These are phyloP conservation scores for Sitophilus oryzae DNA, from an alignment of 1,140 invertebrate species.

Conservation along the genomic window DNA sequence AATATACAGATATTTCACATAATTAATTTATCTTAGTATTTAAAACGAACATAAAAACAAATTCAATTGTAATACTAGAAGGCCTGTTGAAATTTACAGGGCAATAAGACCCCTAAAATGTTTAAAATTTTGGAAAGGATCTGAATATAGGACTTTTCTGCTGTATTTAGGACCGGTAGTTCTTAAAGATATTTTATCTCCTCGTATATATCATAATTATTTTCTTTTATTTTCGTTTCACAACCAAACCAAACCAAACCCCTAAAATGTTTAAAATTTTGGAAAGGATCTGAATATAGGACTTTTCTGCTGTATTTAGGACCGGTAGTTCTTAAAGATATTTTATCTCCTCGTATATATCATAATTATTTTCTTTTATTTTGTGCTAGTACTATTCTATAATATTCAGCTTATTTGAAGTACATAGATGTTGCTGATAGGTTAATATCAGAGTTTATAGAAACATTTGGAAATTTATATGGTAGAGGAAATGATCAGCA, in stretches of 20 bases:
- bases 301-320: conserved; percentile 23
- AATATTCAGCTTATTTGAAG: neutral
- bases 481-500: conserved; percentile 7
- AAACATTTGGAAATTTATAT: too few species aligned
- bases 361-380: conserved; percentile 17
- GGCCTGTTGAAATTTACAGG: conserved; percentile 27
- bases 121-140: conserved; percentile 9
- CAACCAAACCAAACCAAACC: too few species aligned
- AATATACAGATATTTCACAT: too few species aligned
- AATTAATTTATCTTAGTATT: too few species aligned
- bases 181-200: conserved; percentile 18
- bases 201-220: conserved; percentile 15
- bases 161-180: conserved; percentile 26
- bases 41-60: too few species aligned
- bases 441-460: neutral
- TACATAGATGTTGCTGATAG: neutral
- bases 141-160: conserved; percentile 13
- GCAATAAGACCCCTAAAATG: conserved; percentile 6
- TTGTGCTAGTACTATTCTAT: conserved; percentile 20
- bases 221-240: too few species aligned
- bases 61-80: conserved; percentile 4
- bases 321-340: conserved; percentile 24
- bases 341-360: conserved; percentile 15
- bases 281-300: conserved; percentile 10
- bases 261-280: conserved; percentile 1